phyloP scores from a whole-genome alignment of 2,797 vertebrate species.

The Selene dorsalis region DNA sequence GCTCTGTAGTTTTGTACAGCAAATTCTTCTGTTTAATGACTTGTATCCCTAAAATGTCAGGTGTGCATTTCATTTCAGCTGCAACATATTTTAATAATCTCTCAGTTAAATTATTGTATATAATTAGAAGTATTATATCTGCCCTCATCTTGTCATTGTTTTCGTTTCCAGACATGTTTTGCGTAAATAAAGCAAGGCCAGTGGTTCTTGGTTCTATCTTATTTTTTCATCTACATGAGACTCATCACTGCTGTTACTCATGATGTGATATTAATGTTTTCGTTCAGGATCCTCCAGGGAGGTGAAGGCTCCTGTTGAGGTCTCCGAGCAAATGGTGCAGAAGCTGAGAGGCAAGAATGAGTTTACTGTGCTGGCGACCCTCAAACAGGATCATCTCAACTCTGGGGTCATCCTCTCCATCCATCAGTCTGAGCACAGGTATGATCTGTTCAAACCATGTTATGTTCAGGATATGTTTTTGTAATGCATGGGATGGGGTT shows the following conservation, averaged over 20 bases:
- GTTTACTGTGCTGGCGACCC: conserved; percentile 92
- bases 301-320: conserved; percentile 89
- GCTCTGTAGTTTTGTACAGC: conserved; percentile 7
- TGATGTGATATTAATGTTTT: conserved; percentile 32
- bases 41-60: conserved; percentile 14
- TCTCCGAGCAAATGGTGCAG: conserved; percentile 90
- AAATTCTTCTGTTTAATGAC: conserved; percentile 25
- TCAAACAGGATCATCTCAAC: conserved; percentile 94
- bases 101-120: neutral
- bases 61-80: neutral
- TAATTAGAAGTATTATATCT: neutral
- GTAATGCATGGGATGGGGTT: no score
- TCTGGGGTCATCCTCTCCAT: conserved; percentile 97
- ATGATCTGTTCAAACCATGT: conserved; percentile 26
- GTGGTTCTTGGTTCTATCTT: neutral
- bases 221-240: neutral
- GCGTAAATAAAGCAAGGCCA: neutral
- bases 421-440: conserved; percentile 96
- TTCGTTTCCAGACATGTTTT: neutral
- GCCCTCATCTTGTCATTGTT: neutral
- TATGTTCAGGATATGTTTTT: neutral
- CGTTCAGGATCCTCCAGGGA: conserved; percentile 90
- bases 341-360: conserved; percentile 95
- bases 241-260: conserved; percentile 15
- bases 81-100: conserved; percentile 7